Base-by-base conservation (phyloP, 2,113 vertebrate species). In the Sebastes schlegelii region DNA sequence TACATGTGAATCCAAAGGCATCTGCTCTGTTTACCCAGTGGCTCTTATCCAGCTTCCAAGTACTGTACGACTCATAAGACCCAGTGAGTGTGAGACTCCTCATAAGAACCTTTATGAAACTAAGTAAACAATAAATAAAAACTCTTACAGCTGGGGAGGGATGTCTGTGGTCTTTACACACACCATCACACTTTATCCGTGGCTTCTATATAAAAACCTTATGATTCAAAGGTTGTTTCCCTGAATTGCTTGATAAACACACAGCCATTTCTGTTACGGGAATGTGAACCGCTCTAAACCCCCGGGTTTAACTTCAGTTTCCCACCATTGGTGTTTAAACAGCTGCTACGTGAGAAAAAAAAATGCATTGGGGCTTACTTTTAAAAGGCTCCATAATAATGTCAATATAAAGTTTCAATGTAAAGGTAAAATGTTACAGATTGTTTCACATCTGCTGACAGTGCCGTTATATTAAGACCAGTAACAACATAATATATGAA, bases 181-280 rank as follows among this genome's bases (percentile, higher is more conserved):
- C 60, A 73, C 62, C 62, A 43, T 55, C 34, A 57, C 46, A 74
- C 65, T 74, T 69, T 71, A 60, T 68, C 63, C 60, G 42, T 48
- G 48, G 23, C 17, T 72, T 63, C 62, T 45, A 73, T 73, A 70
- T 74, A 89, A 82, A 71, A 68, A 70, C 1, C 23, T 70, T 57
- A 7, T 45, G 60, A 80, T 83, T 89, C 87, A 78, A 67, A 34
- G 17, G 52, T 55, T 77, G 72, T 74, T 85, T 85, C 23, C 23
- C 23, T 70, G 61, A 84, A 65, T 19, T 46, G 26, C 54, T 66
- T n/a, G 6, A 78, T 86, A 86, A 89, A 88, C 80, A 86, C 77
- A 74, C 69, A 71, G 70, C 45, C 71, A 46, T 83, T 80, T 68
- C 19, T 82, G 66, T 74, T 82, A 74, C 67, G 19, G 68, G 75